Base-by-base conservation (phyloP, 2,888 invertebrate genomes). In the Coelinius sp. region DNA sequence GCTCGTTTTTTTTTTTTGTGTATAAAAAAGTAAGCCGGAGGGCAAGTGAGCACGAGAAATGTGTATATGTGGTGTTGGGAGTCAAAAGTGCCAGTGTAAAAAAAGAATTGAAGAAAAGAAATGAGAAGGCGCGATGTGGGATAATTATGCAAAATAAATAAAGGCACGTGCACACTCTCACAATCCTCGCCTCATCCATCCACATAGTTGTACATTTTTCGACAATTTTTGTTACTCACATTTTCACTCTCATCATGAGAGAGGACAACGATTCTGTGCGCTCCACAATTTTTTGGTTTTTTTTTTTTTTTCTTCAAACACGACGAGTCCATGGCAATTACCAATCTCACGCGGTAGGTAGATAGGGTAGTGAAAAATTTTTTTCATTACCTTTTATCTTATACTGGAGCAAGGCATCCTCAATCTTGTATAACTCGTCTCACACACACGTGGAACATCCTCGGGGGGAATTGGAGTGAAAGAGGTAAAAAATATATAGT, bases 81-180 rank as follows among this genome's bases (percentile, higher is more conserved):
- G 31, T 31, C 56, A 56, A 31, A 25, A 59, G 59, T 35, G 17
- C 31, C 17, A 35, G 59, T 17, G 31, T 1, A 22, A 31, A 25
- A 20, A 35, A 35, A 59, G 69, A n/a, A n/a, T n/a, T n/a, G n/a
- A n/a, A 44, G 49, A 8, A 49, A 20, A 49, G 8, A 20, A 31
- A 31, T 31, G 64, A 27, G 44, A 44, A 77, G 77, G 77, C 62
- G 75, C 73, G 78, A 74, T 76, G 78, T 75, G 66, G 75, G 73
- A 76, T 81, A 83, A 83, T 83, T 83, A 83, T 83, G 82, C 78
- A 82, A 83, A 83, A 83, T 83, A 83, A 83, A 83, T 83, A 83
- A 82, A 82, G 83, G 82, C 83, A 82, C 83, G 83, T 79, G 83
- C 75, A 78, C 78, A 80, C 83, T 83, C 80, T 81, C 81, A 79